Percentiles rank a stretch among this genome's conserved stretches.
phyloP scores from a whole-genome alignment of 2,888 invertebrate species.

The Leptinotarsa tumamoca region DNA sequence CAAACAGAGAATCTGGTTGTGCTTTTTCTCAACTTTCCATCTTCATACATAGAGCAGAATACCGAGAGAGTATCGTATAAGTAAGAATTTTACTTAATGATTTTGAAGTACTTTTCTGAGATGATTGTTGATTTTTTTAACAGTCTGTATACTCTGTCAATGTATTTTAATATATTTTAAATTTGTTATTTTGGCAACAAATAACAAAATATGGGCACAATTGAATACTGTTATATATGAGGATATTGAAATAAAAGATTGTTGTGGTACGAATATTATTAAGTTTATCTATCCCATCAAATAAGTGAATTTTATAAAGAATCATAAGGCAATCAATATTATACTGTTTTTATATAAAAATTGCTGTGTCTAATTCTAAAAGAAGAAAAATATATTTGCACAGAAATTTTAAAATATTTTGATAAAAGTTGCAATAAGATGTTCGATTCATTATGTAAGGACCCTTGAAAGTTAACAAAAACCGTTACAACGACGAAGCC shows the following conservation, averaged over 20 bases:
- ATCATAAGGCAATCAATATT: slow-evolving; percentile 64
- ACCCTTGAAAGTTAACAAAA: slow-evolving; percentile 38
- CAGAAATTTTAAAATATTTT: slow-evolving; percentile 65
- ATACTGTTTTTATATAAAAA: slow-evolving; percentile 62
- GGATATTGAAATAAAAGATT: slow-evolving; percentile 60
- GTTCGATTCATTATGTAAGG: slow-evolving; percentile 49
- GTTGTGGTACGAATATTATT: slow-evolving; percentile 60
- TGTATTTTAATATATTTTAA: slow-evolving; percentile 21
- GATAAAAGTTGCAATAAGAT: slow-evolving; percentile 66
- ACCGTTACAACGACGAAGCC: slow-evolving; percentile 32
- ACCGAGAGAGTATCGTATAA: background rate
- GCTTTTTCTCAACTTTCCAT: slow-evolving; percentile 25
- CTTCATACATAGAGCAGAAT: background rate
- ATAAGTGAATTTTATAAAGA: slow-evolving; percentile 56
- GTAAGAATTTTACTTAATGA: background rate
- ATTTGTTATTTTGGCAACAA: slow-evolving; percentile 48
- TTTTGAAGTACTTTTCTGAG: background rate
- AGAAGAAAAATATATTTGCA: slow-evolving; percentile 59
- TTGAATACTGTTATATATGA: slow-evolving; percentile 60
- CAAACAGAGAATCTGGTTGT: slow-evolving; percentile 28
- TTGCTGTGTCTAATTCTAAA: slow-evolving; percentile 66
- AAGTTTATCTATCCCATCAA: slow-evolving; percentile 59
- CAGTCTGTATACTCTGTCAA: background rate
- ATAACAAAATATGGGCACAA: slow-evolving; percentile 66
- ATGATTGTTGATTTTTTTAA: too few species aligned